Evolutionary conservation across 2,113 vertebrate genomes (phyloP).

Genomic region (Cyanoderma ruficeps): DNA sequence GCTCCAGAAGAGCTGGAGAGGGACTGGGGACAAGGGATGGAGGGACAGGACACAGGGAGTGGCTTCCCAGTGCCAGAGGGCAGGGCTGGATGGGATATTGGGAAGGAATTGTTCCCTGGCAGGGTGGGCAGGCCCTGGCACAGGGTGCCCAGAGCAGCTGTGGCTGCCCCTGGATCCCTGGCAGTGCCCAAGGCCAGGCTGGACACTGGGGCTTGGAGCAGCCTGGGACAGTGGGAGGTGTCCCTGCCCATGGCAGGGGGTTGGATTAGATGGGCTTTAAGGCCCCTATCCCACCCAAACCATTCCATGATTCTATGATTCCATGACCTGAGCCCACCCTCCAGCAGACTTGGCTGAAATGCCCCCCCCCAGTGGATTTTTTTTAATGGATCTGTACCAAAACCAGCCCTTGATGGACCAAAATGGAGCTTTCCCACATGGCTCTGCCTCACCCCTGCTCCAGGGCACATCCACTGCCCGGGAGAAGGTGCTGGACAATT

Average conservation of each 20-base stretch:
- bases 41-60: neutral
- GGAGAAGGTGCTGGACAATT: neutral
- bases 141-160: neutral
- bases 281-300: neutral
- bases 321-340: neutral
- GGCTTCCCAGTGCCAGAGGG: neutral
- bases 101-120: neutral
- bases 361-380: neutral
- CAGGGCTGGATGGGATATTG: neutral
- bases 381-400: neutral
- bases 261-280: neutral
- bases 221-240: rapidly evolving
- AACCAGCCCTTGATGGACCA: neutral
- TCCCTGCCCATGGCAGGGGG: neutral
- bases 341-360: neutral
- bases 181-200: neutral
- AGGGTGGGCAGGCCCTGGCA: neutral
- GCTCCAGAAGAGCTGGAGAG: neutral
- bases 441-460: neutral
- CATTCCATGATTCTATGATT: neutral
- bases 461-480: rapidly evolving
- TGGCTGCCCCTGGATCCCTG: neutral
- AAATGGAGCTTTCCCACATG: rapidly evolving
- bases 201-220: neutral
- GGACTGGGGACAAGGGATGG: neutral